Conservation (phyloP, 2,113 vertebrate genomes). For the Scytalopus superciliaris region DNA sequence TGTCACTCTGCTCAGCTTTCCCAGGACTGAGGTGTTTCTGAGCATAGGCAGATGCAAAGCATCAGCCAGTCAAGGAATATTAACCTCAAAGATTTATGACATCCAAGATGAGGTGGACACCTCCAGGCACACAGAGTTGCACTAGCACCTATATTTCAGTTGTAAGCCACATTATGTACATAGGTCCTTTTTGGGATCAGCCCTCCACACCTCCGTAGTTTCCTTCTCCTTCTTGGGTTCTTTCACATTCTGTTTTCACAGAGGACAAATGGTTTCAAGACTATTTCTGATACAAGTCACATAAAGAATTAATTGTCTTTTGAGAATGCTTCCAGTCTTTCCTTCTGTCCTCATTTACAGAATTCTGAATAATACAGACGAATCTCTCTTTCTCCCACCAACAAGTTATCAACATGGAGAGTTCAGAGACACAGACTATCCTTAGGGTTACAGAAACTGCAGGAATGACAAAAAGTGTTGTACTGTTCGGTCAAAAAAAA, state of each 20-base stretch:
- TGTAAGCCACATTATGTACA: background rate
- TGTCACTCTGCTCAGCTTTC: background rate
- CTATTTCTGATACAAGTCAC: background rate
- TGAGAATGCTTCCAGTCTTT: background rate
- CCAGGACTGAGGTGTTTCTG: background rate
- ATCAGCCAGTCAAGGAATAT: background rate
- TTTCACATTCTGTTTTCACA: background rate
- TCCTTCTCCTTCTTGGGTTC: background rate
- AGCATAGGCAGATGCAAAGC: background rate
- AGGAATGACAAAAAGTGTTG: background rate
- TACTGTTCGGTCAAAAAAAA: background rate
- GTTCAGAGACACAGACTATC: background rate
- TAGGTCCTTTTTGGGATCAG: background rate
- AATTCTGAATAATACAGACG: background rate
- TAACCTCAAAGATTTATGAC: background rate
- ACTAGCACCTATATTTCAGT: background rate
- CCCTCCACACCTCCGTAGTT: background rate
- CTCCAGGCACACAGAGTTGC: background rate
- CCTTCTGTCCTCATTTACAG: background rate
- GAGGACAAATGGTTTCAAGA: background rate
- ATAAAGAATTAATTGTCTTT: background rate
- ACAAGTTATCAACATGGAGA: background rate
- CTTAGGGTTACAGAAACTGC: background rate
- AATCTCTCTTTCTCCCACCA: background rate
- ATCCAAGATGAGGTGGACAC: background rate